Conservation (phyloP, 2,888 invertebrate genomes). For the Drosophila helvetica region DNA sequence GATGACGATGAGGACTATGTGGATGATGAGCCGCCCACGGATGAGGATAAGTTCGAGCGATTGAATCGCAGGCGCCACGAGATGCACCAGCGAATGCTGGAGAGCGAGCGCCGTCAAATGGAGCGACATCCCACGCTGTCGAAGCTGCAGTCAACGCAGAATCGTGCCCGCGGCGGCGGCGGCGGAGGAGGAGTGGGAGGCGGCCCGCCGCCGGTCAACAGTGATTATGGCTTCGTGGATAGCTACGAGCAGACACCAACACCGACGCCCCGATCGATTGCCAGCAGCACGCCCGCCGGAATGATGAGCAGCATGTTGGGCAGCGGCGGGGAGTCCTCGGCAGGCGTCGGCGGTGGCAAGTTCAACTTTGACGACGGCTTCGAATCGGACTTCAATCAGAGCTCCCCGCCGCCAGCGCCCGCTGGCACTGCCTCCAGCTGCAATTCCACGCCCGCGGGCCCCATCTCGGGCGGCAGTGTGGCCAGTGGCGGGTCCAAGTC, state of each 20-base stretch:
- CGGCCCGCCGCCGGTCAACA: slow-evolving; percentile 53
- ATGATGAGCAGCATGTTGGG: slow-evolving; percentile 44
- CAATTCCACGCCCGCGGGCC: slow-evolving; percentile 78
- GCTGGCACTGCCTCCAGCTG: slow-evolving; percentile 81
- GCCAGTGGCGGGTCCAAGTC: slow-evolving; percentile 76
- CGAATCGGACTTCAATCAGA: slow-evolving; percentile 84
- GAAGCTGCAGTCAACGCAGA: slow-evolving; percentile 59
- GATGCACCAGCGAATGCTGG: slow-evolving; percentile 83
- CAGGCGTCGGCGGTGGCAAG: slow-evolving; percentile 65
- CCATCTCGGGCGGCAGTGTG: slow-evolving; percentile 60
- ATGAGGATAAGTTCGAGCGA: slow-evolving; percentile 83
- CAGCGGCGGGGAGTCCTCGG: slow-evolving; percentile 72
- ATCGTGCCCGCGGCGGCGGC: slow-evolving; percentile 52
- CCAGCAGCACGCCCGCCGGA: slow-evolving; percentile 64
- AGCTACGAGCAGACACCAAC: slow-evolving; percentile 82
- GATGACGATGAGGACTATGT: slow-evolving; percentile 81
- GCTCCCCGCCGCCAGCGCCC: slow-evolving; percentile 78
- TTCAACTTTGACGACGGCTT: slow-evolving; percentile 84
- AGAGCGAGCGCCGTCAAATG: slow-evolving; percentile 79
- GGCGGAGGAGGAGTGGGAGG: slow-evolving; percentile 55
- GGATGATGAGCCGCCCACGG: slow-evolving; percentile 81
- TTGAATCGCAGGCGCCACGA: slow-evolving; percentile 83
- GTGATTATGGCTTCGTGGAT: slow-evolving; percentile 79
- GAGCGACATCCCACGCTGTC: slow-evolving; percentile 67
- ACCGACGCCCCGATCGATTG: slow-evolving; percentile 79